Evolutionary conservation across 2,797 vertebrate genomes (phyloP).

Genomic region (Phoeniculus purpureus): DNA sequence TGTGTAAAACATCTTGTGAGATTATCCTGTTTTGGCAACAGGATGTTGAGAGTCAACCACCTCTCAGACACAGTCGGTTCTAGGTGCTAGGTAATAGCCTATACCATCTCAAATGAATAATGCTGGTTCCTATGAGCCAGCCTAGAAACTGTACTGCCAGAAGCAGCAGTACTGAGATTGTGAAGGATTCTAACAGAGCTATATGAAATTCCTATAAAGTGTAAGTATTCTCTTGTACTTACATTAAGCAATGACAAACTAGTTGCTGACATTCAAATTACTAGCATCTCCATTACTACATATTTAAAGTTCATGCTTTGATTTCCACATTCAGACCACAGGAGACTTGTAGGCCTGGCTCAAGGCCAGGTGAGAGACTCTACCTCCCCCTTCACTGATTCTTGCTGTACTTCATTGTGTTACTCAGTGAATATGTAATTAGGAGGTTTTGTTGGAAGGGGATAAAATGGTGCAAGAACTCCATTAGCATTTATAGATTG

Average conservation of each 20-base stretch:
- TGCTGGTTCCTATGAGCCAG: not conserved
- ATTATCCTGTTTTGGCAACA: not conserved
- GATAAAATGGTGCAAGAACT: not conserved
- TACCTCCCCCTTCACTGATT: not conserved
- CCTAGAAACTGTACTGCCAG: not conserved
- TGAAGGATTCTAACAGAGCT: not conserved
- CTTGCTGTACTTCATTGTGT: not conserved
- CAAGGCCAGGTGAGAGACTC: not conserved
- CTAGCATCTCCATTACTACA: constrained; percentile 15
- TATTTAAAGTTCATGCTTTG: constrained; percentile 20
- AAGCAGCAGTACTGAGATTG: not conserved
- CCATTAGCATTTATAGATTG: not conserved
- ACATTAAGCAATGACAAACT: constrained; percentile 21
- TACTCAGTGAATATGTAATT: constrained; percentile 34
- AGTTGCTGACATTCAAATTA: constrained; percentile 51
- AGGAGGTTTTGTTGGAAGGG: not conserved
- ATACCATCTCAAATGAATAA: not conserved
- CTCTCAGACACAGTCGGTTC: not conserved
- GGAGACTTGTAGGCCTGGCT: constrained; percentile 10
- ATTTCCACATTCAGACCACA: constrained; percentile 42
- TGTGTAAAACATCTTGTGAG: not conserved
- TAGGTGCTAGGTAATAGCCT: not conserved
- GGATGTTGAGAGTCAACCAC: not conserved
- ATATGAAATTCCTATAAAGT: constrained; percentile 12
- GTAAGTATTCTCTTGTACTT: constrained; percentile 38